Evolutionary conservation across 2,113 vertebrate species (phyloP).

Genomic region (Caranx melampygus): DNA sequence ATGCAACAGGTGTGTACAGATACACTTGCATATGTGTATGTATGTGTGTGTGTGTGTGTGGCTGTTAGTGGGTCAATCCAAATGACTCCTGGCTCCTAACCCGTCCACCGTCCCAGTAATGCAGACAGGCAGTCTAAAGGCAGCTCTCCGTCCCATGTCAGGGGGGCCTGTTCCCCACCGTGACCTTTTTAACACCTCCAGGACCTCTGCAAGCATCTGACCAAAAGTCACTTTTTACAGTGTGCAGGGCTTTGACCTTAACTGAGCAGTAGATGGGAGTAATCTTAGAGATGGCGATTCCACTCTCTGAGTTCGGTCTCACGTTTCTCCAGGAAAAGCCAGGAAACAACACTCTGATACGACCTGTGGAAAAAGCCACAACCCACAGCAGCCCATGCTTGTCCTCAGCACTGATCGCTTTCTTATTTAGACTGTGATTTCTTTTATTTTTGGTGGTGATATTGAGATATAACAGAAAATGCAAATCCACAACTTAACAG

Average conservation of each 20-base stretch:
- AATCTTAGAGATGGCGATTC: not conserved
- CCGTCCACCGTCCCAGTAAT: constrained; percentile 61
- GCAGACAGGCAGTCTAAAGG: constrained; percentile 74
- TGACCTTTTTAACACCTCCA: constrained; percentile 76
- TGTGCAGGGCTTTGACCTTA: constrained; percentile 16
- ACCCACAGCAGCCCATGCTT: too few species aligned
- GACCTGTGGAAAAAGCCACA: too few species aligned
- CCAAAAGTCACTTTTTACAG: constrained; percentile 66
- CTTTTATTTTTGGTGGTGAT: too few species aligned
- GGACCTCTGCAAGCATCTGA: constrained; percentile 55
- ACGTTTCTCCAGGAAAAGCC: not conserved
- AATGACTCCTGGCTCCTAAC: constrained; percentile 62
- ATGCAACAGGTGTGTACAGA: constrained; percentile 59
- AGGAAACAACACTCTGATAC: too few species aligned
- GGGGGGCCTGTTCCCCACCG: constrained; percentile 38
- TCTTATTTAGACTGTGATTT: too few species aligned
- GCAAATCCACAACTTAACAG: too few species aligned
- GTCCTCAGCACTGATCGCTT: too few species aligned
- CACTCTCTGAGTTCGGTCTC: constrained; percentile 1
- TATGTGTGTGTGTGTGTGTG: constrained; percentile 5
- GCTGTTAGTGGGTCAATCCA: constrained; percentile 33
- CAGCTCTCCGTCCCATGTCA: constrained; percentile 49
- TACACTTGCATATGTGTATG: constrained; percentile 2
- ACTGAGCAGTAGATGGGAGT: constrained; percentile 4
- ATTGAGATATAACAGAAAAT: too few species aligned